Evolutionary conservation across 2,888 invertebrate genomes (phyloP), one percentile per base, ranked within the genome.

Genomic region (Chrysolina oricalcia): DNA sequence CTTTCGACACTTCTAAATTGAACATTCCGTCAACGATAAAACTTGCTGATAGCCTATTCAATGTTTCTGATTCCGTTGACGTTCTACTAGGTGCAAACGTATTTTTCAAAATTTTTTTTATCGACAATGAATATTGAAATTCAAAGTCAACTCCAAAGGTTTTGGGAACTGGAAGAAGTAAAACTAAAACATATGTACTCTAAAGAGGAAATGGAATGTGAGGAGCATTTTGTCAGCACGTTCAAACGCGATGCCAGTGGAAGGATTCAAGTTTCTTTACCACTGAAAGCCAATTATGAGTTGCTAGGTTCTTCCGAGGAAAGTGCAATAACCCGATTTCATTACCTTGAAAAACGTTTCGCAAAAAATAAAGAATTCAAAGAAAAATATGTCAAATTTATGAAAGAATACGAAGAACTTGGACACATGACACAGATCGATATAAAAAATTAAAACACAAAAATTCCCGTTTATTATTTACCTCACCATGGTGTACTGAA

Each of bases 401-500:
- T 73, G 17, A n/a, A 50, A 15, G 62, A 73, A 35, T 73, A 68
- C 23, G 41, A 63, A 15, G n/a, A n/a, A 2, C n/a, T 83, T 41
- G 75, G 75, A 0, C 82, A 85, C 71, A 84, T 84, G 83, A 63
- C 48, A n/a, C 8, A 13, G 23, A n/a, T 46, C n/a, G 56, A 70
- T 5, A 35, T 43, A 2, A 56, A 72, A 19, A 17, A 35, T 9
- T 13, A 27, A 23, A 70, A 11, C 9, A 64, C 2, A 48, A n/a
- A 48, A 53, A 70, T 27, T 50, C 13, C 48, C 6, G 69, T 35
- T 23, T 80, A 68, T 71, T 82, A 78, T 74, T 68, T 84, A 23
- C 82, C 84, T 6, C 83, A 84, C 73, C 83, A 84, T 66, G 79
- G 77, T 13, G 82, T 84, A 4, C 17, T 79, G 13, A 80, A 80